Evolutionary conservation across 2,888 invertebrate genomes (phyloP).

Genomic region (Lasioglossum zephyrum): DNA sequence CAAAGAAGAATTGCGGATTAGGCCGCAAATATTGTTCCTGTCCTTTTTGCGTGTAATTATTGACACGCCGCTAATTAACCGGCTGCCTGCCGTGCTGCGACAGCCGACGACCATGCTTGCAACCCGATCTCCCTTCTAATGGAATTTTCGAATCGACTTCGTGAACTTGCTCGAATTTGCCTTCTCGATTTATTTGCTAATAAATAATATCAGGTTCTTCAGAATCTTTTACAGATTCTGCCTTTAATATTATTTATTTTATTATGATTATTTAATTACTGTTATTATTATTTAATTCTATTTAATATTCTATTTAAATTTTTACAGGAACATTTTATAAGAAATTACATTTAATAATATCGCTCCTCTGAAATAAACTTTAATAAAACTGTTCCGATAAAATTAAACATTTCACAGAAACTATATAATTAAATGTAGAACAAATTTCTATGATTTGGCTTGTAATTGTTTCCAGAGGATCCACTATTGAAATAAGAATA

Average conservation of each 20-base stretch:
- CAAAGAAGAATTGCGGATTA: slow-evolving; percentile 36
- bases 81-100: not conserved
- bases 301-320: not conserved
- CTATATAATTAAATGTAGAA: not conserved
- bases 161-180: not conserved
- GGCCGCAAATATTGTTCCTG: slow-evolving; percentile 25
- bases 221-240: not conserved
- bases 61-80: slow-evolving; percentile 25
- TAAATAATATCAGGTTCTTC: not conserved
- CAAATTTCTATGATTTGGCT: not conserved
- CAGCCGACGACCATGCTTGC: not conserved
- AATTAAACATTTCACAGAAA: not conserved
- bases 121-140: not conserved
- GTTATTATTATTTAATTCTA: no score
- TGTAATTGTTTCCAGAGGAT: not conserved
- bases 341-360: not conserved
- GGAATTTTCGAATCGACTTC: not conserved
- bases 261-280: no score
- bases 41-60: slow-evolving; percentile 21
- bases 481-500: not conserved
- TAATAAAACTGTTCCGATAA: not conserved
- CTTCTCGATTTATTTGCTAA: not conserved
- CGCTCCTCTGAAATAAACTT: not conserved
- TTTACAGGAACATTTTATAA: not conserved
- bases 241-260: not conserved